Evolutionary conservation across 2,113 vertebrate genomes (phyloP).

Genomic region (Callipepla squamata): DNA sequence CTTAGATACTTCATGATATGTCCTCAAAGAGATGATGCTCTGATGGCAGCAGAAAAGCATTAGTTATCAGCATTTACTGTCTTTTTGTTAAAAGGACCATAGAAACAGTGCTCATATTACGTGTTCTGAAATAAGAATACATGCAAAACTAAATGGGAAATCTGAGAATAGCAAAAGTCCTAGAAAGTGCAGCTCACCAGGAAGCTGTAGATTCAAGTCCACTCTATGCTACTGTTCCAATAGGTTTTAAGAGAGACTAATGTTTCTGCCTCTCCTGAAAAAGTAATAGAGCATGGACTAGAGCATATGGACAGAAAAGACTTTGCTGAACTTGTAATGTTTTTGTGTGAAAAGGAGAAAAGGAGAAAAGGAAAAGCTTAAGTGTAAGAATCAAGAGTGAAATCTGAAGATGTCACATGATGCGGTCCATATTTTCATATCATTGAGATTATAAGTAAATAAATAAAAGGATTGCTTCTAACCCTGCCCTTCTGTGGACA

Average conservation of each 20-base stretch:
- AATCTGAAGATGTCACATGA: neutral
- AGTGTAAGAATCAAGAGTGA: neutral
- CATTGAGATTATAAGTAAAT: neutral
- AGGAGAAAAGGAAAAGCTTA: neutral
- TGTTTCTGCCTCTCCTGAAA: neutral
- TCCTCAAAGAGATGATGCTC: neutral
- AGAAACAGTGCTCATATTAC: neutral
- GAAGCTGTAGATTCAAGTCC: neutral
- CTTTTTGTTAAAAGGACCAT: neutral
- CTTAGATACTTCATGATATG: neutral
- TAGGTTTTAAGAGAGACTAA: neutral
- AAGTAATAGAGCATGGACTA: neutral
- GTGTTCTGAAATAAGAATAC: neutral
- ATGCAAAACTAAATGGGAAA: neutral
- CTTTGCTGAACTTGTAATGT: neutral
- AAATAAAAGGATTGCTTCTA: neutral
- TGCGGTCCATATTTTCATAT: neutral
- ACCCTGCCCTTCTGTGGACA: neutral
- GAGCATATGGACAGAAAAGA: neutral
- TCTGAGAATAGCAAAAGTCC: neutral
- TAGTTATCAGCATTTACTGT: neutral
- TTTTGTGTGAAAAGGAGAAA: neutral
- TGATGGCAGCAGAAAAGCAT: constrained; percentile 19
- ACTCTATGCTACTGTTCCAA: neutral
- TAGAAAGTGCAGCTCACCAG: neutral